A percentile compares a stretch with the other conserved stretches of the same genome.
These are phyloP conservation scores for Ophion slaviceki DNA, from an alignment of 2,888 invertebrate species.

Conservation along the genomic window DNA sequence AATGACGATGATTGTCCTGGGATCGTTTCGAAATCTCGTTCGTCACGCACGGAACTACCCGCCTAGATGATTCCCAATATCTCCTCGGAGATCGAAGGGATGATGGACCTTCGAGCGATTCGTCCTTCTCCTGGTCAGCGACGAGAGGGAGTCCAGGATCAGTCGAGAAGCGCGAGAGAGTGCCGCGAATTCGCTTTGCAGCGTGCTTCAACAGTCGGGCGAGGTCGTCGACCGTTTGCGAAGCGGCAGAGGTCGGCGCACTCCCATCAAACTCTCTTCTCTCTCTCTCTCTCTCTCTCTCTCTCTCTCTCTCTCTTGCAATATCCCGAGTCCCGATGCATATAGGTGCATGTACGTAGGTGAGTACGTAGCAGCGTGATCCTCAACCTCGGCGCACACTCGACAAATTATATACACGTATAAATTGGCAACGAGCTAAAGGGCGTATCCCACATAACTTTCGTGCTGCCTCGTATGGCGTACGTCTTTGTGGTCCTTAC, in stretches of 20 bases:
- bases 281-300: conserved; percentile 48
- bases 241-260: conserved; percentile 81
- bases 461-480: not conserved
- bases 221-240: conserved; percentile 81
- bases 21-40: too few relatives aligned
- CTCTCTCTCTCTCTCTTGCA: conserved; percentile 9
- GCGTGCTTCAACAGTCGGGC: conserved; percentile 62
- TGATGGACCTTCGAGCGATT: not conserved
- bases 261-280: conserved; percentile 71
- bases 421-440: conserved; percentile 18
- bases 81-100: too few relatives aligned
- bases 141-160: conserved; percentile 37
- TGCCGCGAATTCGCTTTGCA: conserved; percentile 48
- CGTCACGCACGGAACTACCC: too few relatives aligned
- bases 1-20: too few relatives aligned
- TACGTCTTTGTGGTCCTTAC: not conserved
- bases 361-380: not conserved
- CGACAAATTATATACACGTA: not conserved
- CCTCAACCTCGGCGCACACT: not conserved
- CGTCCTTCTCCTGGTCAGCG: not conserved
- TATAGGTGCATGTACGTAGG: conserved; percentile 16
- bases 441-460: conserved; percentile 33
- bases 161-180: conserved; percentile 49
- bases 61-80: too few relatives aligned
- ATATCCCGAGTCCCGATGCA: conserved; percentile 48